Evolutionary conservation across 1,140 invertebrate genomes (phyloP).

Genomic region (Trinorchestia longiramus): DNA sequence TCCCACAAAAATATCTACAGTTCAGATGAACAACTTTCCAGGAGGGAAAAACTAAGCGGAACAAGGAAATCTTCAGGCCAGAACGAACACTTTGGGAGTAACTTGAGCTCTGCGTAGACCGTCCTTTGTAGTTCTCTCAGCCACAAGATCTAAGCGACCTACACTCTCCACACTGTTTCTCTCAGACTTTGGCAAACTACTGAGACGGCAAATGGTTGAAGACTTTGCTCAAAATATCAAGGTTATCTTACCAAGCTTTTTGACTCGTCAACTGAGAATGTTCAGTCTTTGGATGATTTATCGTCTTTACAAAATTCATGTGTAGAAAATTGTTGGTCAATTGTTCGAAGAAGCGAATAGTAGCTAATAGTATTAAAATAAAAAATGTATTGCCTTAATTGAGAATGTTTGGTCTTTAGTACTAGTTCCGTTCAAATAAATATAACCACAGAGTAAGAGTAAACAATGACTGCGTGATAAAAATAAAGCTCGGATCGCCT

Average conservation of each 20-base stretch:
- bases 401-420: background rate
- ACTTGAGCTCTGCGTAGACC: conserved; percentile 2
- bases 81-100: conserved; percentile 26
- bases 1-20: conserved; percentile 20
- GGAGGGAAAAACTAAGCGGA: background rate
- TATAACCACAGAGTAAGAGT: background rate
- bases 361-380: background rate
- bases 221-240: background rate
- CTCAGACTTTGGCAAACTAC: conserved; percentile 6
- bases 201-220: background rate
- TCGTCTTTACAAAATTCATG: background rate
- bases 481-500: background rate
- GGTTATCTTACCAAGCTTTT: background rate
- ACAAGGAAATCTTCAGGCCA: conserved; percentile 16
- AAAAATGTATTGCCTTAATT: background rate
- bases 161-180: background rate
- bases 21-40: conserved; percentile 42
- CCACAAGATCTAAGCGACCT: background rate
- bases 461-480: background rate
- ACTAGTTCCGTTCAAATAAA: background rate
- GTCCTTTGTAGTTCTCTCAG: conserved; percentile 25
- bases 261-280: background rate
- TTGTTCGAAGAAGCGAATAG: background rate
- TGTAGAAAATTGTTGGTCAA: background rate
- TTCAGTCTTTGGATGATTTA: background rate